Base-by-base conservation (phyloP, 92 coral and sea anemone genomes). In the Paramuricea clavata region DNA sequence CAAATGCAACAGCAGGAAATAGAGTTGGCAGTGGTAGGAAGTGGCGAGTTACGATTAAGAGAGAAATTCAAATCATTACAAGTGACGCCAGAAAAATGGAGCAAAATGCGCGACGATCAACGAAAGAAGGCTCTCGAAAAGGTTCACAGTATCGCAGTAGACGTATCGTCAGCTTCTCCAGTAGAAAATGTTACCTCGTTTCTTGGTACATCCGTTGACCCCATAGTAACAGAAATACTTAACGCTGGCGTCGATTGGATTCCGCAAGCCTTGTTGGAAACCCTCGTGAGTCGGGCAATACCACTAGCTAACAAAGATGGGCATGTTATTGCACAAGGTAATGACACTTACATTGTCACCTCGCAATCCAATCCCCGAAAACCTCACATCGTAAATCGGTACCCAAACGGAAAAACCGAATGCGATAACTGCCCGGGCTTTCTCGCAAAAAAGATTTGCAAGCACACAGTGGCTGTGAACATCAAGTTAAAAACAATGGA, bases 241-340 rank as follows among this genome's bases (percentile, higher is more conserved):
- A n/a, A 52, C 11, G 61, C 61, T 21, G 89, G 89, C 7, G 43
- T 86, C 30, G 78, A 86, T 35, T 78, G 89, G 76, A 77, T 86
- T 57, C 76, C 89, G 0, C 84, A 68, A 32, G 85, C 49, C 47
- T 43, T 78, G 49, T 49, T 77, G 78, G 1, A 65, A 62, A 52
- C n/a, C n/a, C n/a, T 52, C 5, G 61, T 52, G 11, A 52, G 5
- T 13, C 2, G 21, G 11, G 61, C 61, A 6, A 6, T 2, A 61
- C 49, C 78, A 64, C 59, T 57, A 49, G 78, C 13, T 87, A 65
- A 84, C 43, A 34, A 57, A 79, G 54, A 47, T 49, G 33, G 68
- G 4, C 71, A 56, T n/a, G 84, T 41, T 30, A 31, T 76, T 79
- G 52, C 49, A 33, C 84, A 79, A 60, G 13, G 54, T n/a, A 78